Evolutionary conservation across 2,888 invertebrate species (phyloP).

Genomic region (Leptinotarsa tumamoca): DNA sequence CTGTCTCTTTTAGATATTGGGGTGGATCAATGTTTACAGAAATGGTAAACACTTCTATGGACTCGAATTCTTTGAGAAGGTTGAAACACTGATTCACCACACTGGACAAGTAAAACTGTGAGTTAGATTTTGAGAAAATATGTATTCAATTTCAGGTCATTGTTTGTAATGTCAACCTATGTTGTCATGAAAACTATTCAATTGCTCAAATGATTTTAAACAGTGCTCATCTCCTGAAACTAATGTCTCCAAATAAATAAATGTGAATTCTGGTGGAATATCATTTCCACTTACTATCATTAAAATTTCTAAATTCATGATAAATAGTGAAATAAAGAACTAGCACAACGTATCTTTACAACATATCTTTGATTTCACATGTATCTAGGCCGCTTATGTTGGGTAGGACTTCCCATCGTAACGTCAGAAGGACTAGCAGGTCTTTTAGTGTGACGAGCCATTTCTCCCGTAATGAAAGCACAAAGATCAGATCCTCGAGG

Average conservation of each 20-base stretch:
- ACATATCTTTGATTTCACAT: constrained; percentile 68
- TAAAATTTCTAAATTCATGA: neutral
- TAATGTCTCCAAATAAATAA: neutral
- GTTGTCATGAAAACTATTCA: too few relatives aligned
- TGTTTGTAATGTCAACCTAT: too few relatives aligned
- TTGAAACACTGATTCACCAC: too few relatives aligned
- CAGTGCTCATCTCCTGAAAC: neutral
- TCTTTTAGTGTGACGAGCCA: constrained; percentile 79
- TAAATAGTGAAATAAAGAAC: constrained; percentile 25
- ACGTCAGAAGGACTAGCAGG: constrained; percentile 78
- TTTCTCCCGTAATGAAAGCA: constrained; percentile 80
- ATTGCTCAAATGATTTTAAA: too few relatives aligned
- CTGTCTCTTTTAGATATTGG: too few relatives aligned
- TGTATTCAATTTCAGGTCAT: too few relatives aligned
- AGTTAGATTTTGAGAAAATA: too few relatives aligned
- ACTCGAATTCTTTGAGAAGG: too few relatives aligned
- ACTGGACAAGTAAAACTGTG: too few relatives aligned
- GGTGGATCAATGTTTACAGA: too few relatives aligned
- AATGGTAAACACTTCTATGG: too few relatives aligned
- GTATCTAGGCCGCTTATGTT: constrained; percentile 79
- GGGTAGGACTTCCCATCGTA: constrained; percentile 82
- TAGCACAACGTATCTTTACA: constrained; percentile 32
- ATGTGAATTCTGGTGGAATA: neutral
- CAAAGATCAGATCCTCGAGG: constrained; percentile 72
- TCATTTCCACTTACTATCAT: neutral